Evolutionary conservation across 2,888 invertebrate genomes (phyloP), one percentile per base, ranked within the genome.

Genomic region (Volucella zonaria): DNA sequence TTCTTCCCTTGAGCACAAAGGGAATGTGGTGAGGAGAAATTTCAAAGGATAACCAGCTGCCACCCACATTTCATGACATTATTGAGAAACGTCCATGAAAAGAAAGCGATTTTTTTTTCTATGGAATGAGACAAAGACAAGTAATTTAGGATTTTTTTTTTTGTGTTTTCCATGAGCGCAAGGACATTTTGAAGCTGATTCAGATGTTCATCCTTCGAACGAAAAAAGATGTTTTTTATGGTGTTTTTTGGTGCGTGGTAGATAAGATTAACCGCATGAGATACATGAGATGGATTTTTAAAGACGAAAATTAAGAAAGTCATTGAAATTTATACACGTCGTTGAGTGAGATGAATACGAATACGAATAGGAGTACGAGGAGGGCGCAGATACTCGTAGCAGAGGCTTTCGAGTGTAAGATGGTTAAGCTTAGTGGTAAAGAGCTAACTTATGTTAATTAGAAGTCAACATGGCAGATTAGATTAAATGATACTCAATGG

Each of bases 221-320:
- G 68, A 43, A 43, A 58, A 43, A 38, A 15, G 68, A 54, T 54
- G 64, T 43, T 64, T 54, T 76, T 68, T 47, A 68, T 18, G 71
- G 43, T 15, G 31, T 74, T 56, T 56, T 38, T 42, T 74, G 61
- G 67, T 74, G 79, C 79, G 79, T 80, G 42, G 52, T 62, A 74
- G 61, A 74, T 80, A 80, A 67, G 79, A 67, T 74, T 73, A 74
- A 62, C 61, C 79, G 66, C 79, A 74, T 62, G 66, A 73, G 14
- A 58, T 40, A 59, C 18, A 59, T 59, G 42, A 54, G 52, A 40
- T 51, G 64, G 15, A 40, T 40, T 49, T 51, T 31, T 31, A 31
- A 31, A 31, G 31, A 52, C 40, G 51, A 40, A 31, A 31, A n/a
- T n/a, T 40, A 49, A 18, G 9, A 18, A 3, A 47, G 62, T 9